These are phyloP conservation scores for Diprion similis DNA, from an alignment of 1,140 invertebrate species.

Conservation along the genomic window DNA sequence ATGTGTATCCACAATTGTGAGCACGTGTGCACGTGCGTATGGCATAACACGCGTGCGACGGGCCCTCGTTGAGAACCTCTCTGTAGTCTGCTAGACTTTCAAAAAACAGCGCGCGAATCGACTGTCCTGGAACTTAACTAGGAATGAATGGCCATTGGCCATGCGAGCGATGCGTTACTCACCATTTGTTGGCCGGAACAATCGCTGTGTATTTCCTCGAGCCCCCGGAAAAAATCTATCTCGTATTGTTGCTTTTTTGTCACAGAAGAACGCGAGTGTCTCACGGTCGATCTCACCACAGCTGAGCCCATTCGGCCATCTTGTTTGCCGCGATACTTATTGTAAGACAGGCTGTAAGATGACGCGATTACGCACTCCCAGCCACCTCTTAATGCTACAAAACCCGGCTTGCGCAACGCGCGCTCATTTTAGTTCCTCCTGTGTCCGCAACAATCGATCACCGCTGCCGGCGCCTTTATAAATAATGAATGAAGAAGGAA, in stretches of 20 bases:
- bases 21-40: no score
- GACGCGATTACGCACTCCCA: background rate
- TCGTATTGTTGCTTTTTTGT: slow-evolving; percentile 3
- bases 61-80: slow-evolving; percentile 5
- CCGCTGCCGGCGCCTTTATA: background rate
- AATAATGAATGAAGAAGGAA: no score
- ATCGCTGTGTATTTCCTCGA: background rate
- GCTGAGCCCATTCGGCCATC: slow-evolving; percentile 19
- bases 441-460: background rate
- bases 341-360: background rate
- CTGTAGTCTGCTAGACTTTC: slow-evolving; percentile 38
- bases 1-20: no score
- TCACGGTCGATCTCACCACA: slow-evolving; percentile 17
- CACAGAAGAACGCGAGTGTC: slow-evolving; percentile 9
- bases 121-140: background rate
- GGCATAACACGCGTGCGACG: no score
- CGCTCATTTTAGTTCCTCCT: background rate
- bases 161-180: background rate
- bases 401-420: slow-evolving; percentile 3
- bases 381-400: background rate
- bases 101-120: slow-evolving; percentile 38
- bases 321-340: slow-evolving; percentile 16
- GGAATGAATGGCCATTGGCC: background rate
- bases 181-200: slow-evolving; percentile 8
- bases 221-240: background rate